A percentile compares a stretch with the other conserved stretches of the same genome.
phyloP scores from a whole-genome alignment of 2,113 vertebrate species.

The Heterotis niloticus region DNA sequence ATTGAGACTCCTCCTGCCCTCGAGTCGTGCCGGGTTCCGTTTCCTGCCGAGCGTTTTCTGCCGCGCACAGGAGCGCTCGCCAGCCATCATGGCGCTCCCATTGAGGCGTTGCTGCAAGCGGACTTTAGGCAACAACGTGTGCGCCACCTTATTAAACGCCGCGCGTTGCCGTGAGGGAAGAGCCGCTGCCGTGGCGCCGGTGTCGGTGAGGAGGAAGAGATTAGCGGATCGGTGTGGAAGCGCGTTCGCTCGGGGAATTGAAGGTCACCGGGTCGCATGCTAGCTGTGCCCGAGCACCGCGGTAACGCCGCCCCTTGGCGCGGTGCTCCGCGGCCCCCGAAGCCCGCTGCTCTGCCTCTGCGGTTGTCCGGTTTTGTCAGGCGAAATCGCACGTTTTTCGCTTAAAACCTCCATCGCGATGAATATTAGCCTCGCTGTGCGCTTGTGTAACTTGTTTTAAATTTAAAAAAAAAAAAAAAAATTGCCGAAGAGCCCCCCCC shows the following conservation, averaged over 20 bases:
- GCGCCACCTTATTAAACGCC: conserved; percentile 26
- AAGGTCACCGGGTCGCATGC: conserved; percentile 25
- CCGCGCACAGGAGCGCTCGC: conserved; percentile 15
- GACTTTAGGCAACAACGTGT: conserved; percentile 19
- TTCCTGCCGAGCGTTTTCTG: conserved; percentile 33
- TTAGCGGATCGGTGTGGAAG: background rate
- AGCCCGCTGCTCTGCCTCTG: too few relatives aligned
- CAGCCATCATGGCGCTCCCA: conserved; percentile 59
- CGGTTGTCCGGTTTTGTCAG: too few relatives aligned
- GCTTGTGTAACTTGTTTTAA: too few relatives aligned
- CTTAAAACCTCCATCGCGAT: too few relatives aligned
- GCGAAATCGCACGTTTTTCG: too few relatives aligned
- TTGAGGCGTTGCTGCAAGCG: conserved; percentile 50
- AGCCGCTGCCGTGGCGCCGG: conserved; percentile 17
- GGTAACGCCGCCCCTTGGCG: too few relatives aligned
- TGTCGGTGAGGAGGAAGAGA: conserved; percentile 8
- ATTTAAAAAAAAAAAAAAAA: too few relatives aligned
- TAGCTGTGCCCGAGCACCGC: too few relatives aligned
- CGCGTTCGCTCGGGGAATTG: conserved; percentile 12
- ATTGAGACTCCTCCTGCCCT: too few relatives aligned
- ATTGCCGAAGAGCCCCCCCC: too few relatives aligned
- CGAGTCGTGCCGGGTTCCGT: conserved; percentile 28
- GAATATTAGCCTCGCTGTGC: too few relatives aligned
- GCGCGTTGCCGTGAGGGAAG: conserved; percentile 31
- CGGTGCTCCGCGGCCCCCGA: too few relatives aligned